Evolutionary conservation across 2,797 vertebrate species (phyloP), one percentile per base, ranked within the genome.

Genomic region (Neostethus bicornis): DNA sequence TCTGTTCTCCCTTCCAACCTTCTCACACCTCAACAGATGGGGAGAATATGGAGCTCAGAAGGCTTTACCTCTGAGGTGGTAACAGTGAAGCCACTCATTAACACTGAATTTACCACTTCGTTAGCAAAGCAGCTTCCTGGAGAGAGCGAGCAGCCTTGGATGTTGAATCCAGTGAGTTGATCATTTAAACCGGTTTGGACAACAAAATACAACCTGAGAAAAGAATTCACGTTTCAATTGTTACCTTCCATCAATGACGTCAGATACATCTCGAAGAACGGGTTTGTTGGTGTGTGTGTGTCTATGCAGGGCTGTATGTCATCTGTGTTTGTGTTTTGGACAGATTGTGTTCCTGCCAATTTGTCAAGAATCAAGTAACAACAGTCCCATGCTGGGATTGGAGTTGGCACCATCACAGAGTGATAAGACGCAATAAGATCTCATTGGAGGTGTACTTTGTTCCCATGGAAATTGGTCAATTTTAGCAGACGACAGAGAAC

Each of bases 31-130:
- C 87, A 95, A 94, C 97, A 99, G 96, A 99, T 98, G 97, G 96
- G 81, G 90, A 84, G 92, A 94, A 93, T 92, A 91, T 92, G 90
- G 93, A 94, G 91, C 91, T 80, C 84, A 91, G 93, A 95, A 94
- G 94, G 92, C 93, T 97, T 96, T 98, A 95, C 94, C 94, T 95
- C 93, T 73, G 93, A 97, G 95, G 95, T 97, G 95, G 92, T 94
- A 97, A 95, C 96, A 96, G 93, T 95, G 96, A 96, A 96, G 94
- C 94, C 94, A 95, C 95, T 99, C 96, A 99, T 99, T 99, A 99
- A 96, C 96, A 94, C 96, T 98, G 96, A 98, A 99, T 99, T 98
- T 98, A 98, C 94, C 96, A 98, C 96, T 98, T 98, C 86, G 95
- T 98, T 99, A 98, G 95, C 96, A 87, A 93, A 73, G 19, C 89